These are phyloP conservation scores for Erebia epiphron DNA, from an alignment of 2,888 invertebrate genomes.

Conservation along the genomic window DNA sequence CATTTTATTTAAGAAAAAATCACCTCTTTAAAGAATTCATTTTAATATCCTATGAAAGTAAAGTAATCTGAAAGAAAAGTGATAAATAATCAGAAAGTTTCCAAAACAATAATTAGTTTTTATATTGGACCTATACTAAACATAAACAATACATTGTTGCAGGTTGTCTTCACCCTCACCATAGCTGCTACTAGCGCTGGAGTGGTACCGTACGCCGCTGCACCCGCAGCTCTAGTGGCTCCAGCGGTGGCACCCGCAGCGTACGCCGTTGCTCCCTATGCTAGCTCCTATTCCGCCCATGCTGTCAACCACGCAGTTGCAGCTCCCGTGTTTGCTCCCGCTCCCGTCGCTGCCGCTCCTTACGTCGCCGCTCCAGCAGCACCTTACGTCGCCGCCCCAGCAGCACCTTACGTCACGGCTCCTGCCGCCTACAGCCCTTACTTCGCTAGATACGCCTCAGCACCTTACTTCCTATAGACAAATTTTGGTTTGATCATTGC, in stretches of 20 bases:
- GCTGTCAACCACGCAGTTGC: conserved; percentile 89
- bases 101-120: no score
- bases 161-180: conserved; percentile 70
- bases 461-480: conserved; percentile 69
- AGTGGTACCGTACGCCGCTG: conserved; percentile 60
- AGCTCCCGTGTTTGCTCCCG: conserved; percentile 81
- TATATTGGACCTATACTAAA: neutral
- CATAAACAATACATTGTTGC: conserved; percentile 27
- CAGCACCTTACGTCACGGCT: conserved; percentile 46
- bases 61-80: no score
- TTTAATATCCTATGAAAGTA: no score
- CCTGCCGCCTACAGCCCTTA: conserved; percentile 45
- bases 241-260: conserved; percentile 84
- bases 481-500: conserved; percentile 73
- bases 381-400: conserved; percentile 48
- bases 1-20: no score
- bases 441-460: conserved; percentile 58
- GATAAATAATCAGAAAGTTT: no score
- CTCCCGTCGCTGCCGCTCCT: conserved; percentile 51
- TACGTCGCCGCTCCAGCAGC: conserved; percentile 46
- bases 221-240: conserved; percentile 80
- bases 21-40: no score
- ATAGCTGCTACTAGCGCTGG: conserved; percentile 64
- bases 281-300: conserved; percentile 89
- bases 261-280: conserved; percentile 87